Evolutionary conservation across 2,797 vertebrate genomes (phyloP).

Genomic region (Mareca strepera): DNA sequence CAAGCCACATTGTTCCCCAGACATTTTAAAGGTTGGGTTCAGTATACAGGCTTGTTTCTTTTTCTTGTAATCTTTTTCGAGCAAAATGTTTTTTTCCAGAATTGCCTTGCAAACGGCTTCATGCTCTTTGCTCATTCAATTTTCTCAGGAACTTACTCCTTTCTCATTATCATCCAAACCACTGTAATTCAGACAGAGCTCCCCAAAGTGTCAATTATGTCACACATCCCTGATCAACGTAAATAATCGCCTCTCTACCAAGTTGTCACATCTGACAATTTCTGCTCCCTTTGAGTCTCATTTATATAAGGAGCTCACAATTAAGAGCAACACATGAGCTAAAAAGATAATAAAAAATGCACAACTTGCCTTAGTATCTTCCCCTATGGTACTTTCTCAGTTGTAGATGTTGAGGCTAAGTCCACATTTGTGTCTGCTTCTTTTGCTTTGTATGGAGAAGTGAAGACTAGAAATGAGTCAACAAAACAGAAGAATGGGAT

Average conservation of each 20-base stretch:
- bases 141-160: neutral
- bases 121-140: neutral
- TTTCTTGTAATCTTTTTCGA: neutral
- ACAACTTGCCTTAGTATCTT: neutral
- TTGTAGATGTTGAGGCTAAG: neutral
- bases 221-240: neutral
- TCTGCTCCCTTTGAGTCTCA: neutral
- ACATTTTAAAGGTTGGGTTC: neutral
- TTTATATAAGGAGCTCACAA: neutral
- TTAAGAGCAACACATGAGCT: neutral
- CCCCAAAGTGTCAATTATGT: neutral
- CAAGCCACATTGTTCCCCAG: neutral
- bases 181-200: neutral
- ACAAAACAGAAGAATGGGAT: rapidly evolving
- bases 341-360: neutral
- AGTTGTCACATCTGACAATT: neutral
- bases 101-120: neutral
- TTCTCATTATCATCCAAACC: neutral
- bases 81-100: neutral
- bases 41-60: neutral
- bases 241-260: neutral
- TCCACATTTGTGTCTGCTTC: neutral
- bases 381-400: neutral
- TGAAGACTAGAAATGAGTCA: neutral
- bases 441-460: neutral